These are phyloP conservation scores for Melanotaenia parkinsoni DNA, from an alignment of 2,797 vertebrate species.

Conservation along the genomic window DNA sequence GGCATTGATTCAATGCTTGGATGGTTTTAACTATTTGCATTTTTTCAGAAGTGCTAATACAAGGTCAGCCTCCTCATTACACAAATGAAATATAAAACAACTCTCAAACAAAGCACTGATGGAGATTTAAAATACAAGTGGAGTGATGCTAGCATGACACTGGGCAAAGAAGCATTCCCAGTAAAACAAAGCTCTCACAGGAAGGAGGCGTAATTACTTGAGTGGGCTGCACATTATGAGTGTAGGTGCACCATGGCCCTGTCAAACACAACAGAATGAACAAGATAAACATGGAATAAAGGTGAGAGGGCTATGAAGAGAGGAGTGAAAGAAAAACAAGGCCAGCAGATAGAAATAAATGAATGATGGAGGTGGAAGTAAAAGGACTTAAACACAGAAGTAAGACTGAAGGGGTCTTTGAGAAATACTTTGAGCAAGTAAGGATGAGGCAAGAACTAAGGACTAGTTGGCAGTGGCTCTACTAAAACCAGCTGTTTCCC, in stretches of 20 bases:
- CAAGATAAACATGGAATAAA: slow-evolving; percentile 25
- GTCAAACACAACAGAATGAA: slow-evolving; percentile 20
- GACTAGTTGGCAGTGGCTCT: slow-evolving; percentile 64
- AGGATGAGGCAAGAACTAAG: slow-evolving; percentile 46
- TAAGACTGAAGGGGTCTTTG: slow-evolving; percentile 27
- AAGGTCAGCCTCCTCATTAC: slow-evolving; percentile 58
- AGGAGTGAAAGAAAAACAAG: slow-evolving; percentile 25
- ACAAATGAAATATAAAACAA: slow-evolving; percentile 61
- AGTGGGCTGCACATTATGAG: slow-evolving; percentile 39
- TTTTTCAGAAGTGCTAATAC: slow-evolving; percentile 61
- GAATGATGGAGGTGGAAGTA: slow-evolving; percentile 19
- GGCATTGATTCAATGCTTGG: slow-evolving; percentile 41
- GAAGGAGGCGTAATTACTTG: slow-evolving; percentile 61
- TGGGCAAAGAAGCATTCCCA: slow-evolving; percentile 38
- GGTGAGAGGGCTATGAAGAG: slow-evolving; percentile 36
- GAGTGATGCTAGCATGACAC: slow-evolving; percentile 42
- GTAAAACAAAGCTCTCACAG: slow-evolving; percentile 59
- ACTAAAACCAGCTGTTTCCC: slow-evolving; percentile 74
- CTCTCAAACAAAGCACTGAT: slow-evolving; percentile 43
- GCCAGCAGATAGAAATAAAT: slow-evolving; percentile 20
- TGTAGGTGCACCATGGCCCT: slow-evolving; percentile 37
- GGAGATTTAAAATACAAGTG: slow-evolving; percentile 46
- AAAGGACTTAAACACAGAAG: slow-evolving; percentile 30
- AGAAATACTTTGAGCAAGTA: slow-evolving; percentile 43
- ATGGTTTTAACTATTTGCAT: slow-evolving; percentile 41